Conservation (phyloP, 1,140 invertebrate genomes). For the Proales similis region DNA sequence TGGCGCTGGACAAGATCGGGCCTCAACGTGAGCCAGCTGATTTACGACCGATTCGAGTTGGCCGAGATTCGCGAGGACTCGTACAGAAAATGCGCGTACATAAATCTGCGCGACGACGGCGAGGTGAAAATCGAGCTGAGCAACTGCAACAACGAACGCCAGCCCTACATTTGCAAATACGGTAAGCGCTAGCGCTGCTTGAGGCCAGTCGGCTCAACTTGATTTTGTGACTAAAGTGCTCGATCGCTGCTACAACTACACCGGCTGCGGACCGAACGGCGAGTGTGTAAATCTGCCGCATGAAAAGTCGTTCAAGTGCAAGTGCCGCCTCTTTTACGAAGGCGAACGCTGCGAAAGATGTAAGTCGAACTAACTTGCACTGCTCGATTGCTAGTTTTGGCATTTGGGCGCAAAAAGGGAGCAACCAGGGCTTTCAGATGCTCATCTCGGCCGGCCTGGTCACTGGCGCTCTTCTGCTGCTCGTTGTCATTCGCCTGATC, state of each 20-base stretch:
- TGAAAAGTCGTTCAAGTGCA: constrained; percentile 11
- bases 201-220: too few species aligned
- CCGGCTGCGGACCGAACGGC: constrained; percentile 21
- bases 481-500: too few species aligned
- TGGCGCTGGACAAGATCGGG: constrained; percentile 10
- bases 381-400: background rate
- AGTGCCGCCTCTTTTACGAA: constrained; percentile 31
- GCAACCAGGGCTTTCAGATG: constrained; percentile 33
- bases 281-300: constrained; percentile 13
- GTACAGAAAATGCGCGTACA: constrained; percentile 17
- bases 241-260: constrained; percentile 35
- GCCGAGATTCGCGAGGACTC: background rate
- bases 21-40: background rate
- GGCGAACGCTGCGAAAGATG: constrained; percentile 36
- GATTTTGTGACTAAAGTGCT: too few species aligned
- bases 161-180: constrained; percentile 33
- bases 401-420: background rate
- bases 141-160: constrained; percentile 18
- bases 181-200: constrained; percentile 3
- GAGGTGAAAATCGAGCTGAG: constrained; percentile 15
- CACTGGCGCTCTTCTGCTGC: background rate
- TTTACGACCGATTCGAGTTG: background rate
- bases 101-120: constrained; percentile 21
- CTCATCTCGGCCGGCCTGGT: constrained; percentile 8
- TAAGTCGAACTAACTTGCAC: background rate